Evolutionary conservation across 2,888 invertebrate genomes (phyloP), one percentile per base, ranked within the genome.

Genomic region (Pseudococcus viburni): DNA sequence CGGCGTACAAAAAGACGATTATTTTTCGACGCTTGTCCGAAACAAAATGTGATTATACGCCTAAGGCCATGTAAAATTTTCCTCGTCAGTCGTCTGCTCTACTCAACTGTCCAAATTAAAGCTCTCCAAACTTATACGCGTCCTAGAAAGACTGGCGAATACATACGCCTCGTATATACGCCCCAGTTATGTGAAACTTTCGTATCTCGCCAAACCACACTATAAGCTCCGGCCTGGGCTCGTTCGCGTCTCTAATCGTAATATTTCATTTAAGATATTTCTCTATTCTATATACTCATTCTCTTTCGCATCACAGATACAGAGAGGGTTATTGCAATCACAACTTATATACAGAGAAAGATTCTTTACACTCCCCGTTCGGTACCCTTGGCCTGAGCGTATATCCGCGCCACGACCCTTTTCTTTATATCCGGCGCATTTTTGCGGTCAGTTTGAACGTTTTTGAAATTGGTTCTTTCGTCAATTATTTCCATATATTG

Each of bases 141-240:
- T n/a, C 5, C 6, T 42, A 33, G 26, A 33, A 5, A 42, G 42
- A 42, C 6, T 5, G 42, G 6, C n/a, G 59, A n/a, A n/a, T 59
- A 64, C 22, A 19, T 64, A 64, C 64, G 9, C 0, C n/a, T 4
- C n/a, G 59, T 64, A 64, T 59, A 19, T 59, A 19, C 59, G 64
- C 64, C 22, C 64, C 64, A 64, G 64, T 64, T 64, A 64, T 64
- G 64, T 64, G 64, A 64, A 64, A 64, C 64, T 64, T 64, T 64
- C 64, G 64, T 64, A 64, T 64, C 64, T 64, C 64, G 64, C 64
- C 64, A 64, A 64, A 64, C 64, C 64, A 64, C 64, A 64, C 64
- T 64, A 64, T 64, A 64, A 64, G 64, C 64, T 64, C 64, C 11
- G 64, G 64, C 22, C 22, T 19, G 22, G 22, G 19, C 59, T 59